Percentiles rank a stretch among this genome's conserved stretches.
Conservation (phyloP, 37 sponge, comb jelly and placozoan species). For the Dysidea cf. avara region DNA sequence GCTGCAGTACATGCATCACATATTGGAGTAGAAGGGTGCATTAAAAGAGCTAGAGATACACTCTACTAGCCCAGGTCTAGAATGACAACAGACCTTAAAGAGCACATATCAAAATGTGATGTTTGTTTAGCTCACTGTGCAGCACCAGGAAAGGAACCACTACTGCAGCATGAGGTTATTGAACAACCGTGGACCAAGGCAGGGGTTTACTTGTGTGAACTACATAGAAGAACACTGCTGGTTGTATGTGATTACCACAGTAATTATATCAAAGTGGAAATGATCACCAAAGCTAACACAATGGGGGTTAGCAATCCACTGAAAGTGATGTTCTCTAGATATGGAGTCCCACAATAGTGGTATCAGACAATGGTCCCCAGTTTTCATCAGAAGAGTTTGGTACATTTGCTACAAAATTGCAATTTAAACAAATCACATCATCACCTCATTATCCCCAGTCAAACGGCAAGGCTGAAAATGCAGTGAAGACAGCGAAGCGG, state of each 20-base stretch:
- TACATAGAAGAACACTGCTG: neutral
- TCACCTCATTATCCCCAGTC: slow-evolving; percentile 40
- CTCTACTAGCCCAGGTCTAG: slow-evolving; percentile 36
- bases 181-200: slow-evolving; percentile 21
- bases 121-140: slow-evolving; percentile 7
- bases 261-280: no score
- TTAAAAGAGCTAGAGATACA: no score
- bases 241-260: neutral
- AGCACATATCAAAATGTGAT: slow-evolving; percentile 22
- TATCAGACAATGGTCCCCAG: no score
- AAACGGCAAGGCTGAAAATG: no score
- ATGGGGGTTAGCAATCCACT: neutral
- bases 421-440: slow-evolving; percentile 18
- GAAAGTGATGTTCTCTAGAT: no score
- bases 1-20: no score
- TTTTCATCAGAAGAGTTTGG: slow-evolving; percentile 32
- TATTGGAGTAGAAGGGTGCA: neutral
- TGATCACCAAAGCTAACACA: neutral
- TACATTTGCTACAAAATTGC: slow-evolving; percentile 28
- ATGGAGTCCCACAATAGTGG: slow-evolving; percentile 24
- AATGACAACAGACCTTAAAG: slow-evolving; percentile 10
- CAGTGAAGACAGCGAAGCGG: slow-evolving; percentile 45
- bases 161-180: slow-evolving; percentile 21
- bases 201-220: no score
- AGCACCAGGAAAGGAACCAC: slow-evolving; percentile 11